A percentile compares a stretch with the other conserved stretches of the same genome.
Evolutionary conservation across 2,797 vertebrate species (phyloP).

Genomic region (Pseudochromis fuscus): DNA sequence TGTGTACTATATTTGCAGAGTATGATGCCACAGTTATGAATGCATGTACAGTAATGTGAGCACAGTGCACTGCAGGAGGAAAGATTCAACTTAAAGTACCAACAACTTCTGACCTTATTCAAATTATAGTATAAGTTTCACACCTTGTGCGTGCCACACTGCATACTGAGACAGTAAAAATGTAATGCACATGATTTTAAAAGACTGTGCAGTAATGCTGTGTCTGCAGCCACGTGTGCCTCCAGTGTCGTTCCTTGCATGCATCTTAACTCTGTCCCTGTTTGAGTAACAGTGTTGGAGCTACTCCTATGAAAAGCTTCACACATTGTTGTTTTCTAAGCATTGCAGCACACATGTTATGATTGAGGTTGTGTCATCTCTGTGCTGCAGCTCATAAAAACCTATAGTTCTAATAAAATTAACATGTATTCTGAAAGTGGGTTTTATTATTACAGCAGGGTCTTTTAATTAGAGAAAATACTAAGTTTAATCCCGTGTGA

Average conservation of each 20-base stretch:
- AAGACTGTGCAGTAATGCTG: conserved; percentile 9
- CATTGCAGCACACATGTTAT: not conserved
- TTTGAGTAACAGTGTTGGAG: conserved; percentile 11
- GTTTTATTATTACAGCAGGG: conserved; percentile 6
- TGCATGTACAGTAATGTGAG: not conserved
- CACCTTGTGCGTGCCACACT: not conserved
- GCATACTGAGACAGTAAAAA: conserved; percentile 13
- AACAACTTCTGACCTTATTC: not conserved
- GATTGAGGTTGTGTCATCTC: not conserved
- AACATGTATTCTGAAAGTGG: not conserved
- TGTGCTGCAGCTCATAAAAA: conserved; percentile 13
- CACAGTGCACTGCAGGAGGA: conserved; percentile 4
- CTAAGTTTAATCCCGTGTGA: not conserved
- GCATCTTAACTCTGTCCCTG: conserved; percentile 11
- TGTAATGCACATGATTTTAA: not conserved
- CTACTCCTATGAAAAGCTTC: conserved; percentile 12
- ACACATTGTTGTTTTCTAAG: conserved; percentile 2
- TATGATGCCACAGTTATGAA: conserved; percentile 25
- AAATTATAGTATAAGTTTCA: not conserved
- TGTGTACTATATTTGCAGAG: conserved; percentile 1
- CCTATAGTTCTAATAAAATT: not conserved
- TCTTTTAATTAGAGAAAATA: conserved; percentile 16
- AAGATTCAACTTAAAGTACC: not conserved
- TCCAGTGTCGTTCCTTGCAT: conserved; percentile 17
- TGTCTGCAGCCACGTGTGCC: conserved; percentile 24